phyloP scores from a whole-genome alignment of 2,888 invertebrate genomes.

The Drosophila aldrichi region DNA sequence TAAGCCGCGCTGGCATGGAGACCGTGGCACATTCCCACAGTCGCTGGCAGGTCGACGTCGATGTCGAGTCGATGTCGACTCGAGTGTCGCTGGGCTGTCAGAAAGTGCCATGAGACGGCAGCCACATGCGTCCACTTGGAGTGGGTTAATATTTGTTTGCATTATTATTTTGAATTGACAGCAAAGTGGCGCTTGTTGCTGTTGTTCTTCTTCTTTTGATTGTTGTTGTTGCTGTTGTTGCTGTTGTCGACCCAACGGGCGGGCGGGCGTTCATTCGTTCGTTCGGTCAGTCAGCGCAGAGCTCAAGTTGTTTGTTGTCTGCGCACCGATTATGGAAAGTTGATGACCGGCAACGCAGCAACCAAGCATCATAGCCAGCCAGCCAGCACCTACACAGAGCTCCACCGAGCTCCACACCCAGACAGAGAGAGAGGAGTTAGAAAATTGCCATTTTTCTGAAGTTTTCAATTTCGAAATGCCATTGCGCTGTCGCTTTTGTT shows the following conservation, averaged over 20 bases:
- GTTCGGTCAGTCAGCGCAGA: not conserved
- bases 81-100: conserved; percentile 78
- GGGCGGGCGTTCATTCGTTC: conserved; percentile 30
- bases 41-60: conserved; percentile 34
- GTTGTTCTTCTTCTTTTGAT: conserved; percentile 52
- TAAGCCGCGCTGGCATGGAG: conserved; percentile 67
- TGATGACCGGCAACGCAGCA: conserved; percentile 64
- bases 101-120: conserved; percentile 79
- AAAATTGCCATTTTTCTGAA: conserved; percentile 61
- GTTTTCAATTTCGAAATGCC: conserved; percentile 71
- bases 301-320: conserved; percentile 78
- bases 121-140: conserved; percentile 80
- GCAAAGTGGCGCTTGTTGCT: conserved; percentile 84
- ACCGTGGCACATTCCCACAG: conserved; percentile 74
- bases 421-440: conserved; percentile 31
- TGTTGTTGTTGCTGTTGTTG: conserved; percentile 49
- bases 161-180: conserved; percentile 85
- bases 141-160: conserved; percentile 85
- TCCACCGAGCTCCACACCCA: not conserved
- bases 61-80: conserved; percentile 50
- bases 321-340: conserved; percentile 79
- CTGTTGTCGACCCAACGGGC: conserved; percentile 61
- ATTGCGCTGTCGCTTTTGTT: conserved; percentile 44
- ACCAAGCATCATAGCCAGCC: conserved; percentile 3
- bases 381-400: not conserved